phyloP scores from a whole-genome alignment of 2,113 vertebrate species.

The Platichthys flesus region DNA sequence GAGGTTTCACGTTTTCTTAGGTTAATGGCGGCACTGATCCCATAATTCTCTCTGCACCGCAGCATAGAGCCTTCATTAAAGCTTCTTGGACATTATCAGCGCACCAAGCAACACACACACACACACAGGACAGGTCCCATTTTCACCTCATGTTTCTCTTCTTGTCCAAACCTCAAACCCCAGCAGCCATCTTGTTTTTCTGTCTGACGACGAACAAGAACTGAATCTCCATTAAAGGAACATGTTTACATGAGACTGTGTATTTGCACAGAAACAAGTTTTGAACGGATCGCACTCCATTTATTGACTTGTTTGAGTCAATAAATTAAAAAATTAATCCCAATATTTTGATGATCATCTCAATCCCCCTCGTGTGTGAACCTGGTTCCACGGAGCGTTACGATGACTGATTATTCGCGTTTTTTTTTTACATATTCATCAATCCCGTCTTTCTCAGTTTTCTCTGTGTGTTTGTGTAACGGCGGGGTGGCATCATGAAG shows the following conservation, averaged over 20 bases:
- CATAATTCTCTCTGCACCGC: no score
- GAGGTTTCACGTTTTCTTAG: conserved; percentile 21
- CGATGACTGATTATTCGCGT: not conserved
- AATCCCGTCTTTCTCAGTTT: not conserved
- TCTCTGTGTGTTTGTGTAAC: not conserved
- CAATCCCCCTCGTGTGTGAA: not conserved
- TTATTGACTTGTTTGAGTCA: not conserved
- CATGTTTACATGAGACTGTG: not conserved
- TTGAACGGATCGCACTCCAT: not conserved
- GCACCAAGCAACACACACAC: no score
- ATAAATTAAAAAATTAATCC: no score
- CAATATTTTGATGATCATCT: not conserved
- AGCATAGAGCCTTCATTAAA: no score
- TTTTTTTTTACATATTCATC: not conserved
- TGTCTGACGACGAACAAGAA: not conserved
- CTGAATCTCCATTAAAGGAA: not conserved
- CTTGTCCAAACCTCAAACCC: conserved; percentile 15
- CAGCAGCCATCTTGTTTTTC: conserved; percentile 82
- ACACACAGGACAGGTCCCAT: no score
- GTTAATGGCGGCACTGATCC: no score
- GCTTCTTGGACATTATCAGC: not conserved
- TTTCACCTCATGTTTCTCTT: not conserved
- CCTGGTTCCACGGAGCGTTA: not conserved
- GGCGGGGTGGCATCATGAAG: not conserved
- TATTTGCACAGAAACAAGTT: not conserved